These are phyloP conservation scores for Prinia subflava DNA, from an alignment of 2,113 vertebrate species.

Conservation along the genomic window DNA sequence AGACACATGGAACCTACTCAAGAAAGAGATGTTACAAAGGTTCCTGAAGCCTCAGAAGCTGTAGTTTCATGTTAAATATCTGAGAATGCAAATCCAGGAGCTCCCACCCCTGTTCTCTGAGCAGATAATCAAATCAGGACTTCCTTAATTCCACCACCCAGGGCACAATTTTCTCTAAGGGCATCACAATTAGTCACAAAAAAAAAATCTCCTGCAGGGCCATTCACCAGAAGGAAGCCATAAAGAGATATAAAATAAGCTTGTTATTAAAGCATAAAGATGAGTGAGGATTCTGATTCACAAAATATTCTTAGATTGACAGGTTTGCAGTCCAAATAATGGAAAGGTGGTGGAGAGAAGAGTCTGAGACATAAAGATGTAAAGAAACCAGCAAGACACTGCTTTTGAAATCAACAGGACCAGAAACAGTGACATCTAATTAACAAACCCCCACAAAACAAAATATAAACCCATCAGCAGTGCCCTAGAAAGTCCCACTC, in stretches of 20 bases:
- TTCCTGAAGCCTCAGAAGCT: neutral
- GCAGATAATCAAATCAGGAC: neutral
- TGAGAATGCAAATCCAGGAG: neutral
- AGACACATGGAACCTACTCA: neutral
- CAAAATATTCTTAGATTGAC: neutral
- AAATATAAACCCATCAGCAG: neutral
- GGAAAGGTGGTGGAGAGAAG: neutral
- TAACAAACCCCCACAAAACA: neutral
- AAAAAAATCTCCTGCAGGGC: neutral
- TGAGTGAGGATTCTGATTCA: neutral
- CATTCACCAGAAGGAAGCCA: neutral
- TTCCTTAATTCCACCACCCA: neutral
- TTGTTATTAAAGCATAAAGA: neutral
- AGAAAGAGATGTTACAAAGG: neutral
- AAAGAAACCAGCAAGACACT: neutral
- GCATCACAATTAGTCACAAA: neutral
- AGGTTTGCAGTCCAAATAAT: neutral
- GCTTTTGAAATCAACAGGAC: neutral
- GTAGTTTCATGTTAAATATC: neutral
- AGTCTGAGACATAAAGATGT: neutral
- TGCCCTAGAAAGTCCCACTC: neutral
- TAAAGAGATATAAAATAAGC: neutral
- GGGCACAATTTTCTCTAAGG: neutral
- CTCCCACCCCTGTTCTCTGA: neutral
- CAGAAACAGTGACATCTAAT: neutral